Conservation (phyloP, 2,888 invertebrate species). For the Ethmia dodecea region DNA sequence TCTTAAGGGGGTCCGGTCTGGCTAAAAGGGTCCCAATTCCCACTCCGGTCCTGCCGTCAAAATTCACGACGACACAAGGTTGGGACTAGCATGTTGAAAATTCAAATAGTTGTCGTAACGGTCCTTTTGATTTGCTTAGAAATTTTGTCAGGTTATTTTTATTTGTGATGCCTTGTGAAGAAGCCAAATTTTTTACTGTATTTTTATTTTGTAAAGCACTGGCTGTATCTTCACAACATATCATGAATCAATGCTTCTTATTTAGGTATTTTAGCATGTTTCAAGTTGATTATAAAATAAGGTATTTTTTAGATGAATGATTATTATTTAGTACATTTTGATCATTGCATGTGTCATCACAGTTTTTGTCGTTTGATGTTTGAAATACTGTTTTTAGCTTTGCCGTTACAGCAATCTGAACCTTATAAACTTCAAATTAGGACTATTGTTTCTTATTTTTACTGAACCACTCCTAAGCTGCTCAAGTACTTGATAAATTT, state of each 20-base stretch:
- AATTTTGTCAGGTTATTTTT: constrained; percentile 10
- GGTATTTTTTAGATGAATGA: too few relatives aligned
- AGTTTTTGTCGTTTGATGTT: too few relatives aligned
- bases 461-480: too few relatives aligned
- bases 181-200: constrained; percentile 5
- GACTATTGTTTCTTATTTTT: too few relatives aligned
- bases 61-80: constrained; percentile 70
- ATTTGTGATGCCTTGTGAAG: constrained; percentile 36
- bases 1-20: constrained; percentile 54
- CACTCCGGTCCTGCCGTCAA: constrained; percentile 71
- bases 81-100: constrained; percentile 18
- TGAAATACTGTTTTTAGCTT: too few relatives aligned
- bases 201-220: constrained; percentile 24
- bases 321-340: too few relatives aligned
- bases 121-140: constrained; percentile 32
- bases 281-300: too few relatives aligned
- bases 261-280: constrained; percentile 15
- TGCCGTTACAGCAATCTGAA: too few relatives aligned
- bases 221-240: constrained; percentile 36
- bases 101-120: constrained; percentile 26
- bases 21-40: constrained; percentile 69
- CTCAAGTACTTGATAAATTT: too few relatives aligned
- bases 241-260: constrained; percentile 36
- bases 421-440: too few relatives aligned
- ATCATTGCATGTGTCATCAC: too few relatives aligned